Evolutionary conservation across 2,797 vertebrate genomes (phyloP), one percentile per base, ranked within the genome.

Genomic region (Notoglanidium macrostoma): DNA sequence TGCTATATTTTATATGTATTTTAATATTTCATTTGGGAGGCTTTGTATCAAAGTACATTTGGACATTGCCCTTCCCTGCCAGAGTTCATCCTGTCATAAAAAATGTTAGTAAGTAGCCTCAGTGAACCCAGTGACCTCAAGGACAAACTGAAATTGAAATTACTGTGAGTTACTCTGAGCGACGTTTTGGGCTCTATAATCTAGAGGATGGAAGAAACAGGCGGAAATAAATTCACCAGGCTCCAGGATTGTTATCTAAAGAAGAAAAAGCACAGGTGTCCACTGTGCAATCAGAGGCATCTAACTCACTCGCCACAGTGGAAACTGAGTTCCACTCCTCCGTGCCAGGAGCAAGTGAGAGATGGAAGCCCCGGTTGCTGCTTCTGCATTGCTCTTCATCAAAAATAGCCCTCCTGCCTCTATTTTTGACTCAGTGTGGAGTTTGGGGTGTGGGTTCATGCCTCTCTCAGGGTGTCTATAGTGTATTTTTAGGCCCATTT

Each of bases 261-360:
- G 54, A 82, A 44, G 79, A 63, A 79, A 77, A 26, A 46, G 67
- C 88, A 87, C 88, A 90, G 74, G 83, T 91, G 91, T 65, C 83
- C 81, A 85, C 46, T 44, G 55, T 89, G 87, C 81, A 90, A 88
- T 86, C 40, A 2, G 54, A 77, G 67, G 83, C 14, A 29, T 51
- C 57, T 83, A 84, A 46, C 73, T 79, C 59, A 61, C 79, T 85
- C 76, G 7, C 63, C 46, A 49, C 49, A 84, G 73, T 89, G 91
- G 92, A 92, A 91, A 91, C 86, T 79, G 40, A 85, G 88, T 92
- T 92, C 92, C 91, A 91, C 86, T 90, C 17, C 54, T 79, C 81
- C 26, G 74, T 90, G 90, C 90, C 89, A 91, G 84, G 61, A 57
- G 83, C 70, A 68, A 85, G 87, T 67, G 86, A 67, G 78, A 86